Evolutionary conservation across 2,113 vertebrate genomes (phyloP), one percentile per base, ranked within the genome.

Genomic region (Cynoglossus semilaevis): DNA sequence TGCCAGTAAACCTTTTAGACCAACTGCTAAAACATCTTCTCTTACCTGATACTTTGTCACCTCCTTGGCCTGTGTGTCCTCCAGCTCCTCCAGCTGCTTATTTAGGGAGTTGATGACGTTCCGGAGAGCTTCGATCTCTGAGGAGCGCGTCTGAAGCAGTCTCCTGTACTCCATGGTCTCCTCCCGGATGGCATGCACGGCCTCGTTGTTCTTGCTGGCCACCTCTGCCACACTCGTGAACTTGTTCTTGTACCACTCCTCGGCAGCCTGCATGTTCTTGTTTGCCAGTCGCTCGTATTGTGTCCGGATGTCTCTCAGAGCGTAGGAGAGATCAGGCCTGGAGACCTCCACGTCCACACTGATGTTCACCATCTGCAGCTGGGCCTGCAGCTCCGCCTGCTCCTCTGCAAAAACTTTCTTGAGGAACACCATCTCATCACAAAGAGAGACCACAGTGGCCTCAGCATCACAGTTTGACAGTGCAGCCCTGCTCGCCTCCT

Each of bases 81-180:
- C 92, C 59, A 92, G 81, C 45, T 91, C 90, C 52, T 89, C 87
- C 80, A 93, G 88, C 67, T 93, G 92, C 59, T 84, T 88, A 41
- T 91, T 88, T 4, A 94, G 79, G 1, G 90, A 90, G 19, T 92
- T 81, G 62, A 93, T 92, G 75, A 90, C 87, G n/a, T 87, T 92
- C 13, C 86, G 77, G 34, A 94, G 83, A 18, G 88, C 85, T 38
- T 94, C 92, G 4, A 94, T 89, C 87, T 93, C 93, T 0, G 90
- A 86, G 1, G 91, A 91, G 44, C 91, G 88, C 22, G 91, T 82
- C 63, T 91, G 91, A 7, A 94, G 90, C 71, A 91, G 80, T 19
- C 89, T 72, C 47, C 93, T 89, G 83, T 94, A 94, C 69, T 93
- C 92, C 44, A 87, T 80, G 3, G 92, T 92, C 88, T 95, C 93